Percentiles rank a stretch among this genome's conserved stretches.
Evolutionary conservation across 2,888 invertebrate species (phyloP).

Genomic region (Lasioglossum pauxillum): DNA sequence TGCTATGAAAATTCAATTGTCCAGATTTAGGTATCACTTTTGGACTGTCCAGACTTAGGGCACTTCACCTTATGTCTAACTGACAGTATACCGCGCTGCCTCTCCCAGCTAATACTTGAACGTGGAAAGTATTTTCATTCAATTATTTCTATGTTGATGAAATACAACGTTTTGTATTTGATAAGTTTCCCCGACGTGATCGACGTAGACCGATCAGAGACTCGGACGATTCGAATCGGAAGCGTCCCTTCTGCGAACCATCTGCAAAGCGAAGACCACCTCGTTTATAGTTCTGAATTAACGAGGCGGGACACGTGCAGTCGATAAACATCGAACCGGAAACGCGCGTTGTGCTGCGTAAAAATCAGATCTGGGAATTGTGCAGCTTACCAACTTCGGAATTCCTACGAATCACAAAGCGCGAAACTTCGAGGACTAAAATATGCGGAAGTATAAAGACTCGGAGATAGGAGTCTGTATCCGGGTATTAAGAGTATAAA

Average conservation of each 20-base stretch:
- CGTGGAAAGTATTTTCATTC: neutral
- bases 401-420: neutral
- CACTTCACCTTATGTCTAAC: too few species aligned
- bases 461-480: neutral
- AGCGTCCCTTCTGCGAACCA: neutral
- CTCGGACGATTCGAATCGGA: neutral
- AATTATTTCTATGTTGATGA: neutral
- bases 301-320: constrained; percentile 16
- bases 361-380: neutral
- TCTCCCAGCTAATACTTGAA: neutral
- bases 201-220: neutral
- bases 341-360: neutral
- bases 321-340: constrained; percentile 11
- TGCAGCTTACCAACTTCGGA: neutral
- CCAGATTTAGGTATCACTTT: too few species aligned
- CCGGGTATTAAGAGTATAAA: neutral
- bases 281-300: constrained; percentile 34
- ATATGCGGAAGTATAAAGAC: neutral
- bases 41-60: too few species aligned
- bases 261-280: neutral
- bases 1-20: too few species aligned
- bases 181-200: neutral
- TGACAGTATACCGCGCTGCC: neutral
- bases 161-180: neutral
- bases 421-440: neutral